Evolutionary conservation across 2,888 invertebrate genomes (phyloP).

Genomic region (Tachina lurida): DNA sequence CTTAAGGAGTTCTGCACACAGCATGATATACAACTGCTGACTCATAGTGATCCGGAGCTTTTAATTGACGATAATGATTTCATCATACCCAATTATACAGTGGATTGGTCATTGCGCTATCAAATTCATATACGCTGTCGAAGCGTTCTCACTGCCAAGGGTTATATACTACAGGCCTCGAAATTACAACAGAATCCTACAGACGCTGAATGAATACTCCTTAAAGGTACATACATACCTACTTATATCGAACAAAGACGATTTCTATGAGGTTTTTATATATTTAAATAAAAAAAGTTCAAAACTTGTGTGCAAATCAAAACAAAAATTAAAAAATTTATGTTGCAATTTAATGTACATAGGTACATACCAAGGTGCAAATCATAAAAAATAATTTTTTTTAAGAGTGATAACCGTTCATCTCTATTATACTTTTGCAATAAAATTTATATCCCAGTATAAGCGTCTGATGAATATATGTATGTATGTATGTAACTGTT

Average conservation of each 20-base stretch:
- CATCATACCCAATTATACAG: slow-evolving; percentile 83
- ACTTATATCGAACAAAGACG: not conserved
- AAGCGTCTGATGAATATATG: no score
- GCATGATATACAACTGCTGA: slow-evolving; percentile 95
- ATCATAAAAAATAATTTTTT: not conserved
- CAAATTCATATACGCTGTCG: slow-evolving; percentile 95
- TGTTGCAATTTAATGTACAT: slow-evolving; percentile 30
- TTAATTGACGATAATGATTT: slow-evolving; percentile 84
- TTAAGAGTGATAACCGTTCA: not conserved
- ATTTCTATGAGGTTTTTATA: not conserved
- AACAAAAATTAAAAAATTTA: slow-evolving; percentile 19
- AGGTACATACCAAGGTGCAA: not conserved
- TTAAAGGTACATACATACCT: no score
- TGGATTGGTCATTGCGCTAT: slow-evolving; percentile 93
- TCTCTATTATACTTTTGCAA: not conserved
- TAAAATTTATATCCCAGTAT: no score
- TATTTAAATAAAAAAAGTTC: slow-evolving; percentile 25
- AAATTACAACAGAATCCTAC: slow-evolving; percentile 61
- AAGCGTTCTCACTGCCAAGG: slow-evolving; percentile 95
- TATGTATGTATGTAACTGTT: no score
- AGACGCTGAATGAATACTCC: slow-evolving; percentile 4
- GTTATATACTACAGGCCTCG: slow-evolving; percentile 87
- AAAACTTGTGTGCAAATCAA: slow-evolving; percentile 24
- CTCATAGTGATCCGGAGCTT: slow-evolving; percentile 95
- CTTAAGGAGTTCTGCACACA: slow-evolving; percentile 94